These are phyloP conservation scores for Eupithecia subumbrata DNA, from an alignment of 2,888 invertebrate genomes.

Conservation along the genomic window DNA sequence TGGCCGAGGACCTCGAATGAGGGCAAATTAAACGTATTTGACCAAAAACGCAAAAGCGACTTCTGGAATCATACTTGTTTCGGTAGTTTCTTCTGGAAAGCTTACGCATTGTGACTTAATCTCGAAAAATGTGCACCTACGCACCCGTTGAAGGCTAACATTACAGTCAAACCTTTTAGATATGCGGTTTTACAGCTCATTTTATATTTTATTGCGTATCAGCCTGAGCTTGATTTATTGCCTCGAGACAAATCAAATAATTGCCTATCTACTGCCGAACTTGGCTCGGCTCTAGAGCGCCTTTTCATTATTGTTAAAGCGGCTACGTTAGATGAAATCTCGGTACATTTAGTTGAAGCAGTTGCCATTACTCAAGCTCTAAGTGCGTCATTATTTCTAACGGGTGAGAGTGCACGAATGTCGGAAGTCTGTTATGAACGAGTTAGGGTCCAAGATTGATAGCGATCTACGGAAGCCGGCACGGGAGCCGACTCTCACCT, in stretches of 20 bases:
- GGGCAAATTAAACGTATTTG: slow-evolving; percentile 53
- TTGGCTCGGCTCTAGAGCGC: slow-evolving; percentile 11
- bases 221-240: slow-evolving; percentile 26
- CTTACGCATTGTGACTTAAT: slow-evolving; percentile 41
- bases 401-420: slow-evolving; percentile 54
- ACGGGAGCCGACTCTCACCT: slow-evolving; percentile 72
- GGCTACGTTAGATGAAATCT: slow-evolving; percentile 36
- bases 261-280: slow-evolving; percentile 1
- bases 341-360: slow-evolving; percentile 32
- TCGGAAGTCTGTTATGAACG: slow-evolving; percentile 63
- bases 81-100: slow-evolving; percentile 30
- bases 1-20: slow-evolving; percentile 55
- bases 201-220: slow-evolving; percentile 32
- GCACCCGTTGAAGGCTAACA: slow-evolving; percentile 33
- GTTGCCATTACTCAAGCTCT: slow-evolving; percentile 43
- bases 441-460: slow-evolving; percentile 66
- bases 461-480: slow-evolving; percentile 70
- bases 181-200: slow-evolving; percentile 29
- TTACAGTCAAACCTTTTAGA: slow-evolving; percentile 31
- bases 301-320: slow-evolving; percentile 21
- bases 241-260: slow-evolving; percentile 37
- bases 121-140: slow-evolving; percentile 39
- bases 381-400: slow-evolving; percentile 46
- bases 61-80: slow-evolving; percentile 25
- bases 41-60: slow-evolving; percentile 30